Evolutionary conservation across 2,888 invertebrate genomes (phyloP), one percentile per base, ranked within the genome.

Genomic region (Acleris holmiana): DNA sequence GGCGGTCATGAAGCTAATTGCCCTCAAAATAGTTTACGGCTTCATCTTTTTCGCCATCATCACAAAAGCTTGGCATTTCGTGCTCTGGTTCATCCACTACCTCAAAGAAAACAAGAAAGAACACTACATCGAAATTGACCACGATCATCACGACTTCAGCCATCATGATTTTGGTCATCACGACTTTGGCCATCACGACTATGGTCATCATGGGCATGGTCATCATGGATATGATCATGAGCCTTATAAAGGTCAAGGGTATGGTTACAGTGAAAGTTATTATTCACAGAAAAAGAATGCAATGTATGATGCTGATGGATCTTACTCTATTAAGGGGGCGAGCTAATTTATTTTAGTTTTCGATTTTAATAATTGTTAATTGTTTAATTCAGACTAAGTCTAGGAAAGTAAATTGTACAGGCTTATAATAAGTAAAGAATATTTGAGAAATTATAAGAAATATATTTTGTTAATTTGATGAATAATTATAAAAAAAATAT

Each of bases 251-350:
- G 71, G 67, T n/a, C 68, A 71, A 57, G 25, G 3, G 7, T 50
- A 58, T 25, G 57, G 35, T 3, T 53, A 44, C n/a, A 56, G 18
- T 17, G 55, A 59, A 10, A 50, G 44, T 15, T 56, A 66, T 18
- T 66, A 61, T 35, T 53, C 48, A 0, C 59, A 59, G 41, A 65
- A 67, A 50, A 80, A 80, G 49, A 82, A 82, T 29, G 67, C 68
- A 7, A 66, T 85, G 25, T 91, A 91, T 66, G 91, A 91, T 55
- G 77, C 91, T 0, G 91, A 91, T 70, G 91, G 91, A 0, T 91
- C 91, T 0, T 91, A 83, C 73, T 81, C 91, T 47, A 83, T 91
- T 0, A 80, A 82, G 71, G 75, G 68, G 18, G 6, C 25, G 7
- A 68, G 53, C 15, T 57, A 47, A 51, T 18, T 25, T 25, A 25